Base-by-base conservation (phyloP, 2,888 invertebrate species). In the Sphaerolaimus hirsutus region DNA sequence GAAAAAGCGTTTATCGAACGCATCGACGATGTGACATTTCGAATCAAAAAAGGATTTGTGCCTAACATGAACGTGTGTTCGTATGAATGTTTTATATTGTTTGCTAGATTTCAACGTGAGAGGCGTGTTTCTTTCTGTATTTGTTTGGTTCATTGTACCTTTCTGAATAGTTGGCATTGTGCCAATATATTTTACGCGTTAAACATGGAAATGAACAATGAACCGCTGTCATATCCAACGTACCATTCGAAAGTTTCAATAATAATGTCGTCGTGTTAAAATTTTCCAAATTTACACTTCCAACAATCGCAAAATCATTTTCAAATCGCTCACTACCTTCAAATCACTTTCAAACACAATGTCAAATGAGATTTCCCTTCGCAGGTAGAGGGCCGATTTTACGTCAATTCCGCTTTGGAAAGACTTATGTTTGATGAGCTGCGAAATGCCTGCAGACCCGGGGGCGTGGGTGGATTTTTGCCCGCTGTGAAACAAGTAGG, bases 41-140 rank as follows among this genome's bases (percentile, higher is more conserved):
- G 74, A 60, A 97, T 99, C 51, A 91, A 91, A 62, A 93, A 83
- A 65, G 93, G 91, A 2, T 97, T 97, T 66, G 93, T 97, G 61
- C 89, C 91, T 1, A 91, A 93, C 60, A 97, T 97, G 97, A 89
- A 86, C 58, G 77, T 76, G 62, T 56, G 61, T 51, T 42, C 21
- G 38, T 38, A 38, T 7, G 17, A 32, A 32, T 12, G 17, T 32
- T 32, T 7, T n/a, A n/a, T n/a, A n/a, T n/a, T n/a, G n/a, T n/a
- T n/a, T n/a, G n/a, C n/a, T n/a, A n/a, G n/a, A n/a, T n/a, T n/a
- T n/a, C n/a, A n/a, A n/a, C n/a, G n/a, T n/a, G n/a, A n/a, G n/a
- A n/a, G n/a, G n/a, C n/a, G n/a, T n/a, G n/a, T n/a, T n/a, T n/a
- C n/a, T n/a, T n/a, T n/a, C n/a, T n/a, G n/a, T n/a, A n/a, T n/a